phyloP scores from a whole-genome alignment of 1,140 invertebrate species.

The Drosophila setifemur region DNA sequence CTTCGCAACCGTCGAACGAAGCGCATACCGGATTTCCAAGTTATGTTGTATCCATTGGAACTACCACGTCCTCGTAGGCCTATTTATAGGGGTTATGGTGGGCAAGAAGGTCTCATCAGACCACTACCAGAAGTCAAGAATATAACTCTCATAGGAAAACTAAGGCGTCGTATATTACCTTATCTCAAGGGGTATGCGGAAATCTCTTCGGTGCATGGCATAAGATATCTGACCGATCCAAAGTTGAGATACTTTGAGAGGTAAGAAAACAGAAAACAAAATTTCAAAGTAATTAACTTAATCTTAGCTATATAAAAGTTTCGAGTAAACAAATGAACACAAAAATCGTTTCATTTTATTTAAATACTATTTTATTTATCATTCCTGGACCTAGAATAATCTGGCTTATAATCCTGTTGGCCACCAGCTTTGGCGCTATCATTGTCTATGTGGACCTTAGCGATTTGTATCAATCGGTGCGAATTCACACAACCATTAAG shows the following conservation, averaged over 20 bases:
- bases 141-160: not conserved
- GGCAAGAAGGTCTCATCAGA: not conserved
- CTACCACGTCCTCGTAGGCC: slow-evolving; percentile 44
- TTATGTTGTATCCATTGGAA: slow-evolving; percentile 60
- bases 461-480: slow-evolving; percentile 45
- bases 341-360: no score
- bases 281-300: not conserved
- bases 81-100: slow-evolving; percentile 17
- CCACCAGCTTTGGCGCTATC: slow-evolving; percentile 48
- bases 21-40: slow-evolving; percentile 10
- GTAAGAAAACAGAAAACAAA: slow-evolving; percentile 15
- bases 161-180: slow-evolving; percentile 6
- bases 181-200: slow-evolving; percentile 66
- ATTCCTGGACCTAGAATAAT: slow-evolving; percentile 35
- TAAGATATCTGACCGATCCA: slow-evolving; percentile 60
- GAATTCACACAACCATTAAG: slow-evolving; percentile 67
- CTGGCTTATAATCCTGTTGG: slow-evolving; percentile 63
- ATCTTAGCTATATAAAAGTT: no score
- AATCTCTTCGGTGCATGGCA: slow-evolving; percentile 59
- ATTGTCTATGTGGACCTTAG: slow-evolving; percentile 61
- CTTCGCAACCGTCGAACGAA: not conserved
- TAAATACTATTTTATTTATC: no score
- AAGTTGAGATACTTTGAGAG: slow-evolving; percentile 61
- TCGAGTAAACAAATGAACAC: no score
- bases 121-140: not conserved